Evolutionary conservation across 2,888 invertebrate genomes (phyloP), one percentile per base, ranked within the genome.

Genomic region (Pemphredon lugubris): DNA sequence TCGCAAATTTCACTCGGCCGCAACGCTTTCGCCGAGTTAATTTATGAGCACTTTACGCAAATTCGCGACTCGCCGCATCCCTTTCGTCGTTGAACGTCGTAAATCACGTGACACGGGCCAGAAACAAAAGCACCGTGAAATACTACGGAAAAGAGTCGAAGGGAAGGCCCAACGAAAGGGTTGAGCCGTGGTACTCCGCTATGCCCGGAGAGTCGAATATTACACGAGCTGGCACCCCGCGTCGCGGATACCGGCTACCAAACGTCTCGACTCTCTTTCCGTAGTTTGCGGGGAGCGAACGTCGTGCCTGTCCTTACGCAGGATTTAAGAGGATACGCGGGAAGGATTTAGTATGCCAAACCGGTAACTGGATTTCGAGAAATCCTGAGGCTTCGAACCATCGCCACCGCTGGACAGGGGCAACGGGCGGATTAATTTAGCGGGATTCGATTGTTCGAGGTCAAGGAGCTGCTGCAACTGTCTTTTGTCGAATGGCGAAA

Each of bases 1-100:
- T 84, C 73, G 75, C 59, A 82, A 83, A 84, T 83, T 79, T 79
- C 69, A 77, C 75, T 75, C 48, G 51, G 51, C 26, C 54, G 59
- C 53, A 68, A 61, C 71, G 39, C 75, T 65, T 72, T 77, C 59
- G 51, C 75, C 59, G 7, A n/a, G 47, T 45, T 79, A 84, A 86
- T 86, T 87, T 86, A 86, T 77, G 83, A 71, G 73, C 45, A 51
- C 72, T 86, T 85, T 85, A 82, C 84, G 85, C 79, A 85, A 86
- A 86, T 83, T 82, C 71, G 66, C 66, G 64, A 75, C 73, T 65
- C 14, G 37, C 44, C 44, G 63, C 40, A 65, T 32, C 40, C 23
- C 58, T 65, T 51, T 42, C 14, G 45, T 4, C 55, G n/a, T n/a
- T 42, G 32, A 32, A 0, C 11, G 20, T 73, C 73, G 51, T 82